Conservation (phyloP, 2,888 invertebrate genomes). For the Chrysina gloriosa region DNA sequence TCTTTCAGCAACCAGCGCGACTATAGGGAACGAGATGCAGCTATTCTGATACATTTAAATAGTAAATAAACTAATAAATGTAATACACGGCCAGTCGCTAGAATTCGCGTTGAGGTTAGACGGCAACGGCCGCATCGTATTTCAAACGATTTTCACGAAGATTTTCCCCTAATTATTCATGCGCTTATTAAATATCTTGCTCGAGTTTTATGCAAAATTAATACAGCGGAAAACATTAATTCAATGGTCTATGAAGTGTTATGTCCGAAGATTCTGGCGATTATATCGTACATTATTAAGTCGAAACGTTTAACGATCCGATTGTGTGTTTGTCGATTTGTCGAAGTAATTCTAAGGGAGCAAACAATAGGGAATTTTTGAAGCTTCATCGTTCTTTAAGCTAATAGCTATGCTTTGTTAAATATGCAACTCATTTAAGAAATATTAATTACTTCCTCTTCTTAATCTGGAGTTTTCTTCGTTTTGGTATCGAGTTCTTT, state of each 20-base stretch:
- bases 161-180: slow-evolving; percentile 52
- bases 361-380: too few species aligned
- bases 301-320: background rate
- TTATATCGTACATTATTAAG: background rate
- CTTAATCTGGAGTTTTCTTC: too few species aligned
- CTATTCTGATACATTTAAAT: slow-evolving; percentile 39
- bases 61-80: slow-evolving; percentile 51
- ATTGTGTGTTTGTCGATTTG: background rate
- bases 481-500: too few species aligned
- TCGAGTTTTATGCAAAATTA: slow-evolving; percentile 27
- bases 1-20: background rate
- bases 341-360: too few species aligned
- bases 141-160: slow-evolving; percentile 52
- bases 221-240: slow-evolving; percentile 19
- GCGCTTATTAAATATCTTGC: slow-evolving; percentile 37
- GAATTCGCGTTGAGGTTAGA: slow-evolving; percentile 53
- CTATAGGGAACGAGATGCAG: background rate
- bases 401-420: too few species aligned
- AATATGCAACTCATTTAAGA: too few species aligned
- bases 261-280: background rate
- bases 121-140: slow-evolving; percentile 53
- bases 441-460: too few species aligned
- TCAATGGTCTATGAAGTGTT: slow-evolving; percentile 12
- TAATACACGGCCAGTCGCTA: slow-evolving; percentile 52
- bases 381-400: too few species aligned